phyloP scores from a whole-genome alignment of 1,140 invertebrate species.

The Oedothorax gibbosus region DNA sequence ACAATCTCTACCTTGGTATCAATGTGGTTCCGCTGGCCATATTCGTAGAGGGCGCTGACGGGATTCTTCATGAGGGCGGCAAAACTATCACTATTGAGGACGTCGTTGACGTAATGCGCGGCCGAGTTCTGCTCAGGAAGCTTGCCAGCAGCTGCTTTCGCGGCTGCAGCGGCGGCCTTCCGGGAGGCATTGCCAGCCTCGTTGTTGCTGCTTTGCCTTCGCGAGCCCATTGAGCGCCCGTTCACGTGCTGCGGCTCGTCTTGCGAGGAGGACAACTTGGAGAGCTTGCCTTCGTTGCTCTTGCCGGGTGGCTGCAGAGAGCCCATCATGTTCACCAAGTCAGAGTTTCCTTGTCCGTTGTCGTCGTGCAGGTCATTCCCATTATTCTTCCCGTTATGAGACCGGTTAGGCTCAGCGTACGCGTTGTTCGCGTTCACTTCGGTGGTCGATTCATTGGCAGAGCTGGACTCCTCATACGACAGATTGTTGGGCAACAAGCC shows the following conservation, averaged over 20 bases:
- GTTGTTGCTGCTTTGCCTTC: slow-evolving; percentile 31
- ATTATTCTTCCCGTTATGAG: slow-evolving; percentile 39
- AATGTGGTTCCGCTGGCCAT: slow-evolving; percentile 69
- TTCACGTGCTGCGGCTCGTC: slow-evolving; percentile 34
- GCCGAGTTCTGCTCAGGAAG: slow-evolving; percentile 54
- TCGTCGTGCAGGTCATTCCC: slow-evolving; percentile 40
- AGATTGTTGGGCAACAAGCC: slow-evolving; percentile 56
- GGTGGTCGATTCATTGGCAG: slow-evolving; percentile 33
- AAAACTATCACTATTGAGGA: slow-evolving; percentile 67
- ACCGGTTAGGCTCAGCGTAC: slow-evolving; percentile 57
- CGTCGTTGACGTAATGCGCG: slow-evolving; percentile 58
- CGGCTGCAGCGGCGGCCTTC: slow-evolving; percentile 42
- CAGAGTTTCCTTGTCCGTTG: background rate
- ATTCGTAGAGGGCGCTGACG: slow-evolving; percentile 71
- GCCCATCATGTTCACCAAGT: slow-evolving; percentile 53
- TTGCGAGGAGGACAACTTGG: slow-evolving; percentile 36
- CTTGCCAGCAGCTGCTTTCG: slow-evolving; percentile 38
- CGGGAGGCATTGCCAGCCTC: slow-evolving; percentile 43
- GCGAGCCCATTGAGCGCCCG: slow-evolving; percentile 39
- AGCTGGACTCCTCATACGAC: slow-evolving; percentile 52
- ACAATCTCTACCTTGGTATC: slow-evolving; percentile 68
- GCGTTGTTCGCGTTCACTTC: slow-evolving; percentile 60
- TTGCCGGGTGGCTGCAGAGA: slow-evolving; percentile 49
- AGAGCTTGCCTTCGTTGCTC: slow-evolving; percentile 55
- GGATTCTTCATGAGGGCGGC: slow-evolving; percentile 70